Base-by-base conservation (phyloP, 2,113 vertebrate genomes). In the Macrotus californicus region DNA sequence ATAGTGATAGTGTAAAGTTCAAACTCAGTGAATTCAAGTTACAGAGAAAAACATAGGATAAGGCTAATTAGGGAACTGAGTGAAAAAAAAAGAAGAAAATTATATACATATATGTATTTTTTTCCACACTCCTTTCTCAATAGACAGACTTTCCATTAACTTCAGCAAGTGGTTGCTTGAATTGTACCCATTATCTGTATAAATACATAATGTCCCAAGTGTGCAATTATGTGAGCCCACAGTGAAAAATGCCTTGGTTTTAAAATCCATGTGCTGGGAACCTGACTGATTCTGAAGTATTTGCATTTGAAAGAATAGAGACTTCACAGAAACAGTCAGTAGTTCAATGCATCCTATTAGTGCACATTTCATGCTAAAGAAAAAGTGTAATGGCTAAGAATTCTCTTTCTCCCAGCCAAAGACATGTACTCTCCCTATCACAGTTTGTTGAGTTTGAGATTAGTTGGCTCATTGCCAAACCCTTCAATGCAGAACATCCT, bases 131-230 rank as follows among this genome's bases (percentile, higher is more conserved):
- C 52, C 16, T 12, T 92, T 92, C 73, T 91, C 73, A 90, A 87
- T 56, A 89, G 46, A 61, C 13, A 94, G 67, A 82, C 1, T 14
- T 93, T 89, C 92, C 90, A 94, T 95, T 96, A 95, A 91, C 67
- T 91, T 94, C 61, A 87, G 46, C 66, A 90, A 70, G 41, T 77
- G 96, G 66, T 82, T 86, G 73, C 77, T 83, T 96, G 91, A 97
- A 95, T 92, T 95, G 56, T 41, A 96, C 91, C 91, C 94, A 97
- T 97, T 97, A 97, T 96, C 91, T 94, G 34, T 72, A 96, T 95
- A 95, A 97, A 97, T 97, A 97, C 91, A 96, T 97, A 97, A 97
- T 97, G 69, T 96, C 96, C 88, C 97, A 80, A 91, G 93, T 89
- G 96, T 93, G 75, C 91, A 93, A 96, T 97, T 97, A 97, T 50